These are phyloP conservation scores for Rafetus swinhoei DNA, from an alignment of 2,113 vertebrate species.

Conservation along the genomic window DNA sequence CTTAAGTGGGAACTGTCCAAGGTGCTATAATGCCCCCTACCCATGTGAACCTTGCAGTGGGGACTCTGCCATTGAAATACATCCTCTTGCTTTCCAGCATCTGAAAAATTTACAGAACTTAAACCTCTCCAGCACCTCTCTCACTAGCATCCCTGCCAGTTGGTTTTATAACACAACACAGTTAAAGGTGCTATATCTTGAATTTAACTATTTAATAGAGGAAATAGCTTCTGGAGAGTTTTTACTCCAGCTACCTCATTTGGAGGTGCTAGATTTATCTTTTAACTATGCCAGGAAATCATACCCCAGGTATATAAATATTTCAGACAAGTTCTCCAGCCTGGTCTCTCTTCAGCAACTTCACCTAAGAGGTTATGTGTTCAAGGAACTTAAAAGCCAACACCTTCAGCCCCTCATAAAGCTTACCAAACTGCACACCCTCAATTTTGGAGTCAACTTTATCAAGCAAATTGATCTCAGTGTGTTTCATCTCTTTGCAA, in stretches of 20 bases:
- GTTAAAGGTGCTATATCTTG: slow-evolving; percentile 70
- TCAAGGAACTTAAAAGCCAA: slow-evolving; percentile 71
- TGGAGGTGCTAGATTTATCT: slow-evolving; percentile 79
- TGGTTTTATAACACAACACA: slow-evolving; percentile 74
- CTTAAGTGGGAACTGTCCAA: slow-evolving; percentile 83
- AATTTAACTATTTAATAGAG: slow-evolving; percentile 74
- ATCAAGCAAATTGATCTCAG: slow-evolving; percentile 75
- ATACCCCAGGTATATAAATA: slow-evolving; percentile 65
- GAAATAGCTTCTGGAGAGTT: slow-evolving; percentile 62
- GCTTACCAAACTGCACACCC: slow-evolving; percentile 73
- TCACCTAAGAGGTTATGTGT: slow-evolving; percentile 80
- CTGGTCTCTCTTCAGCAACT: slow-evolving; percentile 73
- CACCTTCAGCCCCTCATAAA: slow-evolving; percentile 74
- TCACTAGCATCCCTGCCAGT: slow-evolving; percentile 38
- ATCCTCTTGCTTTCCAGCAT: accelerated
- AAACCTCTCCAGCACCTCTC: slow-evolving; percentile 78
- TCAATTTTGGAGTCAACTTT: slow-evolving; percentile 84
- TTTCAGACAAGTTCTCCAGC: slow-evolving; percentile 73
- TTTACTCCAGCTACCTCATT: slow-evolving; percentile 65
- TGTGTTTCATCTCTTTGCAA: slow-evolving; percentile 73
- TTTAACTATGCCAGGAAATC: slow-evolving; percentile 75
- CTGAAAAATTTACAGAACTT: slow-evolving; percentile 53
- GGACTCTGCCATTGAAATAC: slow-evolving; percentile 58
- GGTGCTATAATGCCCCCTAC: slow-evolving; percentile 82
- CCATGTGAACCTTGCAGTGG: slow-evolving; percentile 79